Evolutionary conservation across 2,797 vertebrate species (phyloP).

Genomic region (Xyrichtys novacula): DNA sequence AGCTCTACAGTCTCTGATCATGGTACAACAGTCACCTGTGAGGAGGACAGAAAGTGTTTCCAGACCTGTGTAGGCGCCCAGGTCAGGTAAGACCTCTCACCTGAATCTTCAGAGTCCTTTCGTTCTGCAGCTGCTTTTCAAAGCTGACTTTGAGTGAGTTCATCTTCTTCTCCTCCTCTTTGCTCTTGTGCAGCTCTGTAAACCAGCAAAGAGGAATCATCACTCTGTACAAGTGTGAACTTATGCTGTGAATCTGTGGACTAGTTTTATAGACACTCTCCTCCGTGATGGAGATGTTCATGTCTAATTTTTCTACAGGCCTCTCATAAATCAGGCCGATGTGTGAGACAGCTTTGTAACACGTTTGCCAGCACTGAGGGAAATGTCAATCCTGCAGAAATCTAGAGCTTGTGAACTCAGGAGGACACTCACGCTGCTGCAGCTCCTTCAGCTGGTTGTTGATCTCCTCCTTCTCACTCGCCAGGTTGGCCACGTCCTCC

Average conservation of each 20-base stretch:
- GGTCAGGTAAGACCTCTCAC: constrained; percentile 84
- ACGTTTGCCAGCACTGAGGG: constrained; percentile 10
- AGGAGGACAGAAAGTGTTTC: constrained; percentile 20
- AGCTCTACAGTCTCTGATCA: constrained; percentile 48
- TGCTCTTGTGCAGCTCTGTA: constrained; percentile 88
- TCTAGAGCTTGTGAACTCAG: constrained; percentile 21
- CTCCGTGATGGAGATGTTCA: constrained; percentile 10
- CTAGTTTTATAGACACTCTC: neutral
- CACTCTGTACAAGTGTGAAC: too few relatives aligned
- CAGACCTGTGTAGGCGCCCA: constrained; percentile 53
- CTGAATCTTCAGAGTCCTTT: constrained; percentile 97
- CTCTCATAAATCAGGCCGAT: constrained; percentile 19
- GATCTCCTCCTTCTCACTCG: constrained; percentile 95
- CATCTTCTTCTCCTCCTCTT: constrained; percentile 87
- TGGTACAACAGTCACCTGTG: constrained; percentile 25
- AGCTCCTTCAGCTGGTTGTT: constrained; percentile 94
- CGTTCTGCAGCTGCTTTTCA: constrained; percentile 91
- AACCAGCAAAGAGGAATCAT: constrained; percentile 30
- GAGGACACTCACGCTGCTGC: constrained; percentile 89
- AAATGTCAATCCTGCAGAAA: constrained; percentile 23
- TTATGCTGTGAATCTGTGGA: constrained; percentile 3
- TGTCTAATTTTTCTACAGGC: constrained; percentile 15
- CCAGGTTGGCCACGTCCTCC: constrained; percentile 94
- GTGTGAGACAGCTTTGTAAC: constrained; percentile 25
- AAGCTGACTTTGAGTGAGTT: constrained; percentile 85